A percentile compares a stretch with the other conserved stretches of the same genome.
phyloP scores from a whole-genome alignment of 2,888 invertebrate genomes.

The Cosmia trapezina region DNA sequence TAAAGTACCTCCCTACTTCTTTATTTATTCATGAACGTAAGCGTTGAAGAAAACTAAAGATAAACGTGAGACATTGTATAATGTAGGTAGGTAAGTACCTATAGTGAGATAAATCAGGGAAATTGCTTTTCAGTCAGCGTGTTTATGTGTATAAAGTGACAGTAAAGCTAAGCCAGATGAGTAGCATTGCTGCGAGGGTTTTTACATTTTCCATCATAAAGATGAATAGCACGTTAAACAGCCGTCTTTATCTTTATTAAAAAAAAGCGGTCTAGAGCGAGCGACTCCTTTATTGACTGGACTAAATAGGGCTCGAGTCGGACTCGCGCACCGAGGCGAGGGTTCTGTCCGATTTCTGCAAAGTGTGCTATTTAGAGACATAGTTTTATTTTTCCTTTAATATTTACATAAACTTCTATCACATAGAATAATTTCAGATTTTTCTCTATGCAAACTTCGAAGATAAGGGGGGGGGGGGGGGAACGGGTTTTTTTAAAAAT shows the following conservation, averaged over 20 bases:
- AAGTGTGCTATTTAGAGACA: no score
- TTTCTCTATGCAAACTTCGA: no score
- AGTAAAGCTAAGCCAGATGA: constrained; percentile 1
- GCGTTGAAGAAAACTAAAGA: constrained; percentile 36
- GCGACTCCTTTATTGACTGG: no score
- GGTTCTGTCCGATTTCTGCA: no score
- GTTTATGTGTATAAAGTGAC: constrained; percentile 9
- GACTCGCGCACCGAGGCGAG: no score
- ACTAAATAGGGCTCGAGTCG: no score
- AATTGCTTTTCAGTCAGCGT: constrained; percentile 30
- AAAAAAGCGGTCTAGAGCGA: no score
- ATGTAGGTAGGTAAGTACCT: background rate
- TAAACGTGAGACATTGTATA: constrained; percentile 35
- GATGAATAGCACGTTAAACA: constrained; percentile 6
- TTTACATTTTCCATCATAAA: constrained; percentile 21
- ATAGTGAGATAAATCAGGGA: constrained; percentile 15
- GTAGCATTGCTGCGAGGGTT: background rate
- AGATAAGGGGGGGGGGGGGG: no score
- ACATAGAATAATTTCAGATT: no score
- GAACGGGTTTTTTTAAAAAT: no score
- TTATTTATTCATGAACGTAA: constrained; percentile 49
- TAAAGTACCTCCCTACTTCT: constrained; percentile 36
- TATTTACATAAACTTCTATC: no score
- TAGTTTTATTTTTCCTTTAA: no score
- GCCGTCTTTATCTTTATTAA: constrained; percentile 3